Conservation (phyloP, 2,888 invertebrate species). For the Himalopsyche tibetana region DNA sequence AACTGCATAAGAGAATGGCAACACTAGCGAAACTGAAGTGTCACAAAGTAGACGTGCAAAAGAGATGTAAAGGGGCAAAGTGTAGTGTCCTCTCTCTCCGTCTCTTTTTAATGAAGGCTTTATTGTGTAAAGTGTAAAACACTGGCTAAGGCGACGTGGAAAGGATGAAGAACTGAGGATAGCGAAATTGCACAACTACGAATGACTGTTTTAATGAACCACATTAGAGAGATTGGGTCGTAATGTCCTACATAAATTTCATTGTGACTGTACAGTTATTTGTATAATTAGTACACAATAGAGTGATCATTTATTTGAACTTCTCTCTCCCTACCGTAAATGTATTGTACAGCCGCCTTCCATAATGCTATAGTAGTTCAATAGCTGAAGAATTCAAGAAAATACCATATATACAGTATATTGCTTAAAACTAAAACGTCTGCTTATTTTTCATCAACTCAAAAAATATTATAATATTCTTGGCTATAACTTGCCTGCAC, state of each 20-base stretch:
- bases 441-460: too few species aligned
- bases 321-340: background rate
- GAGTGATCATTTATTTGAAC: background rate
- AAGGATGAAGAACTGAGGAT: background rate
- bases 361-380: background rate
- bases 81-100: constrained; percentile 41
- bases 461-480: too few species aligned
- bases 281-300: background rate
- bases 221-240: constrained; percentile 19
- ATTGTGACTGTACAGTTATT: background rate
- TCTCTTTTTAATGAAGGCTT: constrained; percentile 62
- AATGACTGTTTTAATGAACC: constrained; percentile 8
- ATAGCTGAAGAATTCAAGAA: background rate
- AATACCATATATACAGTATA: too few species aligned
- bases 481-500: too few species aligned
- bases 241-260: background rate
- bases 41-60: constrained; percentile 53
- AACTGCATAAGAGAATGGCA: constrained; percentile 55
- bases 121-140: constrained; percentile 62
- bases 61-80: constrained; percentile 52
- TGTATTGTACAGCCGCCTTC: background rate
- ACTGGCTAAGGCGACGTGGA: constrained; percentile 24
- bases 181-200: constrained; percentile 9
- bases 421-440: too few species aligned
- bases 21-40: constrained; percentile 51